Percentiles rank a stretch among this genome's conserved stretches.
Evolutionary conservation across 2,888 invertebrate genomes (phyloP).

Genomic region (Thumatha senex): DNA sequence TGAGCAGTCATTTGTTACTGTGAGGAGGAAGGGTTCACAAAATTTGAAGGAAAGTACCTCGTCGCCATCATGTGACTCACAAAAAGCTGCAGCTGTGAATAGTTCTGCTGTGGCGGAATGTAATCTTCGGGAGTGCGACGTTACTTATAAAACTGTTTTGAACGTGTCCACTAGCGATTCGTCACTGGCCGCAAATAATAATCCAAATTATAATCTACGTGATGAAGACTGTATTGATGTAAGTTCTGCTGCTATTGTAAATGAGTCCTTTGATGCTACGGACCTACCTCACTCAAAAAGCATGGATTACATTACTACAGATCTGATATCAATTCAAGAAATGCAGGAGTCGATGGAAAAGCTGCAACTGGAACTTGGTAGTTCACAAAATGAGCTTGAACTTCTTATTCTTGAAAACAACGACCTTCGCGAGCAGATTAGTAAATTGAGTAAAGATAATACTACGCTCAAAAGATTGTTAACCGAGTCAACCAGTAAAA

Average conservation of each 20-base stretch:
- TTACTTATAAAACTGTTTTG: not conserved
- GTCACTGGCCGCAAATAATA: not conserved
- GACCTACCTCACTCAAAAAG: not conserved
- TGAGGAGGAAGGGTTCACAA: not conserved
- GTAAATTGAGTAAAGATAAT: not conserved
- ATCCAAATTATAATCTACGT: not conserved
- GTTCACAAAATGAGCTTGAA: not conserved
- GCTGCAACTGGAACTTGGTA: not conserved
- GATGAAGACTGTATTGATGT: not conserved
- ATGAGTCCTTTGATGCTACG: not conserved
- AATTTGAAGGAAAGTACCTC: not conserved
- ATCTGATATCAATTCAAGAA: not conserved
- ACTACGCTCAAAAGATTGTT: not conserved
- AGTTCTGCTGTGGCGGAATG: too few species aligned
- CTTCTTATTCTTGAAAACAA: not conserved
- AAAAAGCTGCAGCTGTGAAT: not conserved
- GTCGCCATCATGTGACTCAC: not conserved
- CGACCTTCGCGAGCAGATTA: not conserved
- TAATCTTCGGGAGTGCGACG: too few species aligned
- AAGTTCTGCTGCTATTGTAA: not conserved
- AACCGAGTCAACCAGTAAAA: not conserved
- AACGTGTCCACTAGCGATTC: not conserved
- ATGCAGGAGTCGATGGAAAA: not conserved
- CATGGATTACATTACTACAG: not conserved
- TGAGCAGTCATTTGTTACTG: not conserved